Evolutionary conservation across 2,888 invertebrate genomes (phyloP).

Genomic region (Trissoscelio sp.): DNA sequence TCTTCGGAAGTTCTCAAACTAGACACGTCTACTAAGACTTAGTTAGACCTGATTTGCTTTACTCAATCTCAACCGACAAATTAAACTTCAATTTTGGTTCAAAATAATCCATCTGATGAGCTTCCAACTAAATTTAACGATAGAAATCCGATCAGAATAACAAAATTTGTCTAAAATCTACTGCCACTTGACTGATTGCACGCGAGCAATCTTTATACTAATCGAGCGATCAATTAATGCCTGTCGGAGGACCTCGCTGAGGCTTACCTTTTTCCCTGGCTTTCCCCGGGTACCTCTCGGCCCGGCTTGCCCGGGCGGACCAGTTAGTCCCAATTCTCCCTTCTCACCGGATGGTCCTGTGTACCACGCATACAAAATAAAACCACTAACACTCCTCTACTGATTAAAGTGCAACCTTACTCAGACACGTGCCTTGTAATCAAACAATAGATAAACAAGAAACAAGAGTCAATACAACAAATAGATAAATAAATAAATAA

Average conservation of each 20-base stretch:
- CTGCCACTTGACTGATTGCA: constrained; percentile 50
- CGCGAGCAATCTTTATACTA: constrained; percentile 12
- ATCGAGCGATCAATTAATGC: constrained; percentile 53
- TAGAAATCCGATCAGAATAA: neutral
- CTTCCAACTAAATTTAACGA: constrained; percentile 5
- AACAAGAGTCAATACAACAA: constrained; percentile 32
- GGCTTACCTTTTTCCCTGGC: constrained; percentile 96
- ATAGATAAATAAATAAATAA: constrained; percentile 7
- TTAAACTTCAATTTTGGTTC: constrained; percentile 11
- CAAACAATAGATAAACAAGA: constrained; percentile 40
- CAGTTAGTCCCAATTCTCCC: constrained; percentile 90
- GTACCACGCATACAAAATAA: constrained; percentile 77
- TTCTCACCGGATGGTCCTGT: constrained; percentile 89
- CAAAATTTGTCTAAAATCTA: neutral
- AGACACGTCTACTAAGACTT: neutral
- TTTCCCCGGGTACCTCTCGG: constrained; percentile 96
- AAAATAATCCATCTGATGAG: constrained; percentile 6
- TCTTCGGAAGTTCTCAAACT: constrained; percentile 14
- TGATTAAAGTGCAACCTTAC: constrained; percentile 43
- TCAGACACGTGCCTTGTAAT: constrained; percentile 52
- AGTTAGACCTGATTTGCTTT: constrained; percentile 28
- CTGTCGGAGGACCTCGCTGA: constrained; percentile 81
- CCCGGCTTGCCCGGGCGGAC: constrained; percentile 91
- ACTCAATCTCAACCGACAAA: constrained; percentile 12
- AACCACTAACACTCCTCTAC: constrained; percentile 64